Evolutionary conservation across 2,797 vertebrate species (phyloP).

Genomic region (Hafferia zeledoni): DNA sequence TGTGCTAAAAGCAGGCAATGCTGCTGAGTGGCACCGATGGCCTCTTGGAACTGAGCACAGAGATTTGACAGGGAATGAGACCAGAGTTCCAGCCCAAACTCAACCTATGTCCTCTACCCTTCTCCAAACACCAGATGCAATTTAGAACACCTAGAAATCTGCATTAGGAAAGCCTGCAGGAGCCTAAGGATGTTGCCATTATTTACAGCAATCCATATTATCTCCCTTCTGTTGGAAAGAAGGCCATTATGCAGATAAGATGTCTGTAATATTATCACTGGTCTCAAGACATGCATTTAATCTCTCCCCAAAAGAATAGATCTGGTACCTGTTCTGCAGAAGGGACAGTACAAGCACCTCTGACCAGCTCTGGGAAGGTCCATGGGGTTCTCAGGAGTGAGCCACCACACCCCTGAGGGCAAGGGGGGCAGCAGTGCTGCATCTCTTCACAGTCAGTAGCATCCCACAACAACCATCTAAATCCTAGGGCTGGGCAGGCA

Average conservation of each 20-base stretch:
- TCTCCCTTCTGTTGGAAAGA: neutral
- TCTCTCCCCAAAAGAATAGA: neutral
- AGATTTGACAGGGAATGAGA: neutral
- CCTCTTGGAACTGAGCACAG: neutral
- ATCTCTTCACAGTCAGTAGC: neutral
- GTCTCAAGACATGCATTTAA: neutral
- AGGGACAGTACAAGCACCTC: neutral
- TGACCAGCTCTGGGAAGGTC: neutral
- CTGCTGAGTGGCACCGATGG: neutral
- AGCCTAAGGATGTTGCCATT: neutral
- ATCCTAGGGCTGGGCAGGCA: neutral
- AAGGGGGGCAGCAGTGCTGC: neutral
- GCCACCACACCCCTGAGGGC: neutral
- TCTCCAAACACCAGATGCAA: neutral
- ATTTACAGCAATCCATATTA: neutral
- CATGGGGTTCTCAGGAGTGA: neutral
- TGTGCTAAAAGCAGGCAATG: neutral
- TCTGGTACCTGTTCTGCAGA: neutral
- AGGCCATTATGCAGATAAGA: neutral
- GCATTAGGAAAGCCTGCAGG: neutral
- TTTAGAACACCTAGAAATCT: constrained; percentile 1
- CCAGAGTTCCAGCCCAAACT: neutral
- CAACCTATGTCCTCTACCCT: neutral
- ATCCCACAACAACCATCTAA: neutral
- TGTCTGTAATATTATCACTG: neutral